phyloP scores from a whole-genome alignment of 1,140 invertebrate genomes.

The Lasioglossum baleicum region DNA sequence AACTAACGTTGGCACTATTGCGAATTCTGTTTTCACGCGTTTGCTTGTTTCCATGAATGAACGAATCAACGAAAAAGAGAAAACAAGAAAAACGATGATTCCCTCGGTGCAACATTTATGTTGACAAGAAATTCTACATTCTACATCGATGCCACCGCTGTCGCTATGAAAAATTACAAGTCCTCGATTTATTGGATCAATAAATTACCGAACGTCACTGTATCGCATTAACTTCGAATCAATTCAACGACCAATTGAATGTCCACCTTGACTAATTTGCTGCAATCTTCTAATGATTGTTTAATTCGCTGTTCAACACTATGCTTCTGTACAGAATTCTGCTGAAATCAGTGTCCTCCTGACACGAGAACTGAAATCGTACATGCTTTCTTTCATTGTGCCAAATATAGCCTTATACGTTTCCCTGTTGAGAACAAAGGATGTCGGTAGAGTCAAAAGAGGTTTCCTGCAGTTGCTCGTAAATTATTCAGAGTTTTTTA shows the following conservation, averaged over 20 bases:
- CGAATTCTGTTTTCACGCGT: not conserved
- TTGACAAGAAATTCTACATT: not conserved
- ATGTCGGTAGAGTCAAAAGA: not conserved
- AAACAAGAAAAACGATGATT: not conserved
- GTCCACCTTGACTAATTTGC: not conserved
- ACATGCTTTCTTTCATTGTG: not conserved
- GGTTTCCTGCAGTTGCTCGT: not conserved
- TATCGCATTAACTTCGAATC: not conserved
- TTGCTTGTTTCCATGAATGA: not conserved
- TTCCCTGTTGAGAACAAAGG: not conserved
- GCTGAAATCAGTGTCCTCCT: not conserved
- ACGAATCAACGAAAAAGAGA: too few species aligned
- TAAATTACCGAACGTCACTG: not conserved
- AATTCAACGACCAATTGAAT: not conserved
- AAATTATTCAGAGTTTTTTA: not conserved
- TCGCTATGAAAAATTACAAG: not conserved
- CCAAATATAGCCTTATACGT: not conserved
- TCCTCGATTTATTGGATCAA: not conserved
- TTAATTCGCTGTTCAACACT: not conserved
- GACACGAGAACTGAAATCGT: not conserved
- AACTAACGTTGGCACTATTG: slow-evolving; percentile 36
- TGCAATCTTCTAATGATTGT: not conserved
- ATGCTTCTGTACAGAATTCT: not conserved
- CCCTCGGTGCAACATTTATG: not conserved
- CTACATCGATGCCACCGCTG: not conserved